phyloP scores from a whole-genome alignment of 2,113 vertebrate genomes.

The Arothron firmamentum region DNA sequence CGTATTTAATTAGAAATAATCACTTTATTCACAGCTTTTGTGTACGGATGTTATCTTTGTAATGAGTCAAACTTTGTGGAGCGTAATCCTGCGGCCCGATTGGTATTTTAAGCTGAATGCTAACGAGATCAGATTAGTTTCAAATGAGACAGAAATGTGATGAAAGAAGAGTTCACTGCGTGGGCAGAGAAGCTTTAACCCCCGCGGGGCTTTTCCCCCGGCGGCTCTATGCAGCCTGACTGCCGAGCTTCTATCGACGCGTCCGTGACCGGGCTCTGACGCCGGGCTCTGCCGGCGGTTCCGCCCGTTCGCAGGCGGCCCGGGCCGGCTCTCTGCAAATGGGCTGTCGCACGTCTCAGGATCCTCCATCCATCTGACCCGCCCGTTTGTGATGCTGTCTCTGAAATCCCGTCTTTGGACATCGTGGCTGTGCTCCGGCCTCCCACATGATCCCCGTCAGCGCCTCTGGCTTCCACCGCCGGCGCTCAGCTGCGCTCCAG shows the following conservation, averaged over 20 bases:
- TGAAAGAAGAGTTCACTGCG: slow-evolving; percentile 37
- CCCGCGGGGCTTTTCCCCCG: slow-evolving; percentile 31
- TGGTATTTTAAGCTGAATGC: background rate
- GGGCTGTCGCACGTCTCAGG: no score
- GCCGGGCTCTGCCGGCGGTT: slow-evolving; percentile 51
- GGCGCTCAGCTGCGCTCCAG: background rate
- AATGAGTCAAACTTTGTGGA: background rate
- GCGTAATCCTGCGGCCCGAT: background rate
- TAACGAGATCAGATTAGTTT: background rate
- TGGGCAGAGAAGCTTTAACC: slow-evolving; percentile 44
- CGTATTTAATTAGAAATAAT: no score
- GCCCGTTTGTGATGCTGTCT: no score
- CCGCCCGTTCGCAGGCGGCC: slow-evolving; percentile 34
- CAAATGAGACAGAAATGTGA: background rate
- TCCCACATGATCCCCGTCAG: no score
- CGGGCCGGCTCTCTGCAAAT: background rate
- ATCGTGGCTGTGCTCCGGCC: no score
- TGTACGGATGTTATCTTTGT: background rate
- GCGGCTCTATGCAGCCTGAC: slow-evolving; percentile 28
- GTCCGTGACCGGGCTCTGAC: slow-evolving; percentile 52
- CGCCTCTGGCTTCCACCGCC: no score
- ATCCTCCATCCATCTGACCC: no score
- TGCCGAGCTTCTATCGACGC: slow-evolving; percentile 49
- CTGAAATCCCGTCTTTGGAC: no score
- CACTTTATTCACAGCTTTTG: no score